Conservation (phyloP, 1,140 invertebrate genomes). For the Dufourea novaeangliae region DNA sequence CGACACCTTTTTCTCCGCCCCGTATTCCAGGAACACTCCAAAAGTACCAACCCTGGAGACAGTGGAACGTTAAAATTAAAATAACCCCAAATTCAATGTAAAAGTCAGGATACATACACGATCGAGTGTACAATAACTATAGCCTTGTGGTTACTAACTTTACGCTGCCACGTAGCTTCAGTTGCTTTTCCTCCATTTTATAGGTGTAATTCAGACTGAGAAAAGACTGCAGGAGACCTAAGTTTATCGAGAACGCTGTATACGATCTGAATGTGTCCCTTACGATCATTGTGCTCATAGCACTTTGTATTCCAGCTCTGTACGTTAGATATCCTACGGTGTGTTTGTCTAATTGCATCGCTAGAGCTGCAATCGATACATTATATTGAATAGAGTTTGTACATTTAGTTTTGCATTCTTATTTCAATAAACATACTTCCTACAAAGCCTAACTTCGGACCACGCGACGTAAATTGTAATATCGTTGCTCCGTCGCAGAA, state of each 20-base stretch:
- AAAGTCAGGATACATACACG: constrained; percentile 38
- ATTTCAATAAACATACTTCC: constrained; percentile 83
- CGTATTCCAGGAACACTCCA: constrained; percentile 93
- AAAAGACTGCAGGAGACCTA: constrained; percentile 92
- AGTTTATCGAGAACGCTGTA: constrained; percentile 87
- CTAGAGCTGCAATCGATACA: constrained; percentile 85
- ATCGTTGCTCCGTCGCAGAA: constrained; percentile 88
- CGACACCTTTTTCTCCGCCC: constrained; percentile 95
- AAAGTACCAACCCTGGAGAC: constrained; percentile 90
- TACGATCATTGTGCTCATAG: constrained; percentile 90
- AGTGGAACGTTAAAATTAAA: background rate
- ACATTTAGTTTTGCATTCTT: constrained; percentile 3
- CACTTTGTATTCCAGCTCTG: constrained; percentile 87
- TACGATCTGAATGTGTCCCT: constrained; percentile 86
- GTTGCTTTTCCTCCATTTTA: constrained; percentile 89
- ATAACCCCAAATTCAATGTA: constrained; percentile 14
- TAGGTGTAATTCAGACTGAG: constrained; percentile 88
- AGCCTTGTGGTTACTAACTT: constrained; percentile 85
- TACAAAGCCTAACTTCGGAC: constrained; percentile 87
- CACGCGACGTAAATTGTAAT: constrained; percentile 87
- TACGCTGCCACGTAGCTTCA: constrained; percentile 88
- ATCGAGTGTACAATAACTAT: background rate
- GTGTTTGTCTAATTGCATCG: constrained; percentile 91
- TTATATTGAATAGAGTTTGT: constrained; percentile 2
- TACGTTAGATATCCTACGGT: constrained; percentile 94